Base-by-base conservation (phyloP, 1,140 invertebrate species). In the Mesaphorura yosii region DNA sequence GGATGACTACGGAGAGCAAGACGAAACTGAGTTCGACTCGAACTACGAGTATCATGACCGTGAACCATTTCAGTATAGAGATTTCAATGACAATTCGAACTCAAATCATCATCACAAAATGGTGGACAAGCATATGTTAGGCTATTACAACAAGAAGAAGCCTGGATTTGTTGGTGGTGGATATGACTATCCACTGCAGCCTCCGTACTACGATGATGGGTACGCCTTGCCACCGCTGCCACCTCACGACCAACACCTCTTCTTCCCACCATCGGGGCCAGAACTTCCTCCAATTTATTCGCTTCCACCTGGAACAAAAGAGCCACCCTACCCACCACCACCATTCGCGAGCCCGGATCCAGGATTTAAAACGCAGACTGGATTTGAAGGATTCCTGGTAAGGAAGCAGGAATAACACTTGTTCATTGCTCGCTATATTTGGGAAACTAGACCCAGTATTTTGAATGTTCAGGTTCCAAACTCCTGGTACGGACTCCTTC, bases 321-420 rank as follows among this genome's bases (percentile, higher is more conserved):
- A n/a, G n/a, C n/a, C n/a, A n/a, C 44, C 44, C 25, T 34, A 26
- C 3, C 52, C 42, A 10, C 37, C 44, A 31, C 59, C 51, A 28
- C 55, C 51, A 25, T 55, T 54, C 48, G 61, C 57, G 38, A 57
- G 44, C 46, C 53, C 53, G 15, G 58, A 63, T 29, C 61, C 61
- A 15, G 61, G 61, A 29, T 59, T 63, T 39, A 48, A 56, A 20
- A 52, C 56, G 29, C 61, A 63, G 51, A 59, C 61, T 29, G 61
- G 61, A 50, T 59, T 63, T 42, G 61, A 63, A 58, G 61, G 61
- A 52, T 56, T 59, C 34, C 53, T 63, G 57, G 61, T 63, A 59
- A 55, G 17, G 2, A 34, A 10, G 10, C 7, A 29, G 5, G 4
- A 51, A 51, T 41, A 10, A 27, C 6, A 47, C 17, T 7, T 46